These are phyloP conservation scores for Aricia agestis DNA, from an alignment of 1,140 invertebrate genomes.

Conservation along the genomic window DNA sequence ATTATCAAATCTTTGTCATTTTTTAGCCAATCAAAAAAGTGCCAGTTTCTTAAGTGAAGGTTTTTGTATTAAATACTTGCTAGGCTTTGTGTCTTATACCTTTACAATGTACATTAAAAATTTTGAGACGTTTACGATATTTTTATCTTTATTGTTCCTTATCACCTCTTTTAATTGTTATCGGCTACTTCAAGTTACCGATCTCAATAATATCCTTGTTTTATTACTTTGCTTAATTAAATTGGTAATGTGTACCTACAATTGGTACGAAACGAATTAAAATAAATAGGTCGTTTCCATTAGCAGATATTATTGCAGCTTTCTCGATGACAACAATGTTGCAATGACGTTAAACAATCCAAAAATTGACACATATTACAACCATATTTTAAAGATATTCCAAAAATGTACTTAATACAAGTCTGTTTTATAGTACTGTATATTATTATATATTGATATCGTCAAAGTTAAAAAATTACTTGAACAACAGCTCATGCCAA, in stretches of 20 bases:
- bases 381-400: not conserved
- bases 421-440: too few species aligned
- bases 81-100: too few species aligned
- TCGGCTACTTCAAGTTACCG: not conserved
- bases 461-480: too few species aligned
- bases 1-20: too few species aligned
- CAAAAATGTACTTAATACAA: too few species aligned
- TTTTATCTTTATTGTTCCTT: not conserved
- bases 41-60: too few species aligned
- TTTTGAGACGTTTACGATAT: too few species aligned
- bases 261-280: not conserved
- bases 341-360: not conserved
- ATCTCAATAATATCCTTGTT: not conserved
- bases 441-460: too few species aligned
- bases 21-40: too few species aligned
- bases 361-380: not conserved
- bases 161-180: constrained; percentile 4
- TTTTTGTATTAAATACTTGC: too few species aligned
- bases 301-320: not conserved
- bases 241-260: not conserved
- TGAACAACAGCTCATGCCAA: too few species aligned
- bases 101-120: too few species aligned
- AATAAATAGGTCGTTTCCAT: not conserved
- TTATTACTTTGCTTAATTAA: constrained; percentile 9
- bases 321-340: not conserved